Conservation (phyloP, 1,140 invertebrate genomes). For the Ceratina australensis region DNA sequence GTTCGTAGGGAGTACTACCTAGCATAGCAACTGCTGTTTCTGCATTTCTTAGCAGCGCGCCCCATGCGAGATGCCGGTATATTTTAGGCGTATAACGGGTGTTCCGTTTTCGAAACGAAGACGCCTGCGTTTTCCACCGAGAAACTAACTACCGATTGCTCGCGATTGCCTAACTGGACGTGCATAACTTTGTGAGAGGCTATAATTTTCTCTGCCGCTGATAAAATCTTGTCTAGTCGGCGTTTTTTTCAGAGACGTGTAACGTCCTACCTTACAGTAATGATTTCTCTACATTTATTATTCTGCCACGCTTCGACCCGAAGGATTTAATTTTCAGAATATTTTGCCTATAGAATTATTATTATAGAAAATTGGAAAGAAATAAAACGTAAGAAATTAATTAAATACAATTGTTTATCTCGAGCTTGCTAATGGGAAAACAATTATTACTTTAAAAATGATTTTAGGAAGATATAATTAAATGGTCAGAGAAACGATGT, state of each 20-base stretch:
- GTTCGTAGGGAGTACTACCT: slow-evolving; percentile 72
- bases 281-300: background rate
- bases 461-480: background rate
- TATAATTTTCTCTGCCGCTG: background rate
- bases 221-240: background rate
- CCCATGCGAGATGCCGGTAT: slow-evolving; percentile 70
- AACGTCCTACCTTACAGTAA: background rate
- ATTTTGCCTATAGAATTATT: too few relatives aligned
- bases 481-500: background rate
- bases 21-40: slow-evolving; percentile 80
- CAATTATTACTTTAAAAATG: background rate
- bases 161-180: too few relatives aligned
- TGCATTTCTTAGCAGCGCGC: slow-evolving; percentile 77
- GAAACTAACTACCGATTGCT: background rate
- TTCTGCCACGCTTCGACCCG: background rate
- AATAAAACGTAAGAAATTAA: too few relatives aligned
- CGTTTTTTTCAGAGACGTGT: background rate
- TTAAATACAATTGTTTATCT: too few relatives aligned
- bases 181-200: too few relatives aligned
- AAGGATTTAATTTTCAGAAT: too few relatives aligned
- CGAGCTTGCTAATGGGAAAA: background rate
- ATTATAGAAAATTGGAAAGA: too few relatives aligned
- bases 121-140: background rate
- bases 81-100: slow-evolving; percentile 76
- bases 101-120: slow-evolving; percentile 55